Evolutionary conservation across 2,113 vertebrate species (phyloP).

Genomic region (Neodontobutis hainanensis): DNA sequence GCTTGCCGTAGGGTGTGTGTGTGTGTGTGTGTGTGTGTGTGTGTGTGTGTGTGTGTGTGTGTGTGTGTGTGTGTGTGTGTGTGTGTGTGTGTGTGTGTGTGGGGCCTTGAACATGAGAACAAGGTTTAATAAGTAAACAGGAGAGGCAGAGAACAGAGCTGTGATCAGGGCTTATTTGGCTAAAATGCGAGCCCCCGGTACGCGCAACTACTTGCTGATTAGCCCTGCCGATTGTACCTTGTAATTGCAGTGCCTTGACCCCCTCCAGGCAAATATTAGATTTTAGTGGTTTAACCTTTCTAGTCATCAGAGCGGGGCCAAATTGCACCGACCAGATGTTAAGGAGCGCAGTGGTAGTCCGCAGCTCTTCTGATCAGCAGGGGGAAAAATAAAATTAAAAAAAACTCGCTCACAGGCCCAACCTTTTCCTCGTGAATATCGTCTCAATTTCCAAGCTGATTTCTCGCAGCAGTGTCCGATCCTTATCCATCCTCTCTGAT

Average conservation of each 20-base stretch:
- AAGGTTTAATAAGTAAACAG: slow-evolving; percentile 83
- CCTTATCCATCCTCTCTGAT: slow-evolving; percentile 55
- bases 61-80: not conserved
- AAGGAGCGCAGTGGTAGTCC: slow-evolving; percentile 71
- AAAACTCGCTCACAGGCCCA: slow-evolving; percentile 51
- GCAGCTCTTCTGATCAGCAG: slow-evolving; percentile 70
- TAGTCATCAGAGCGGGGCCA: slow-evolving; percentile 67
- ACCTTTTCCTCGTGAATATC: slow-evolving; percentile 63
- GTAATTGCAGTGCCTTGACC: slow-evolving; percentile 82
- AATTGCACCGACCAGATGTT: slow-evolving; percentile 80
- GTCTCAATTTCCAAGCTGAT: slow-evolving; percentile 67
- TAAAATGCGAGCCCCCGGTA: slow-evolving; percentile 56
- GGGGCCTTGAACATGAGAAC: slow-evolving; percentile 76
- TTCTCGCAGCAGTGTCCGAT: slow-evolving; percentile 54
- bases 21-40: slow-evolving; percentile 4
- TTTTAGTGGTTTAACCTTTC: slow-evolving; percentile 85
- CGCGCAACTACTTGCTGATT: slow-evolving; percentile 77
- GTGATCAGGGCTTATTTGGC: slow-evolving; percentile 73
- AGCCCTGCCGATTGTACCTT: slow-evolving; percentile 79
- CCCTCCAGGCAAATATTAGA: slow-evolving; percentile 83
- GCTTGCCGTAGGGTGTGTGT: slow-evolving; percentile 27
- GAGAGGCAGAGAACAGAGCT: slow-evolving; percentile 65
- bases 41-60: slow-evolving; percentile 4
- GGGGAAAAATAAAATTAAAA: slow-evolving; percentile 22
- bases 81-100: slow-evolving; percentile 19